Percentiles rank a stretch among this genome's conserved stretches.
These are phyloP conservation scores for Holacanthella duospinosa DNA, from an alignment of 2,888 invertebrate genomes.

Conservation along the genomic window DNA sequence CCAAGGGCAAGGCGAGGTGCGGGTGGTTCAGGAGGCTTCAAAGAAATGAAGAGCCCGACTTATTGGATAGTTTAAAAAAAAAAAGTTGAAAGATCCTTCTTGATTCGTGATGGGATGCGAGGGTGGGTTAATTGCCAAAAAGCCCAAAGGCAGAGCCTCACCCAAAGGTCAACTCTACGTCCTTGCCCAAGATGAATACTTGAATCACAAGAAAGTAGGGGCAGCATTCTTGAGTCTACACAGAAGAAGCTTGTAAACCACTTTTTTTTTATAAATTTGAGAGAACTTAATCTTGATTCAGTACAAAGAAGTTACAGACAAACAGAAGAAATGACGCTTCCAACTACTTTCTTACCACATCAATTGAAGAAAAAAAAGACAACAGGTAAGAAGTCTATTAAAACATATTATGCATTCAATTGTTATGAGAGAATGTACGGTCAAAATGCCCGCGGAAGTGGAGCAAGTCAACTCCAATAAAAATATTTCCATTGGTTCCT, in stretches of 20 bases:
- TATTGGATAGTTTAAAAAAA: neutral
- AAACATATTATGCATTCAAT: no score
- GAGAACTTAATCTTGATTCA: conserved; percentile 4
- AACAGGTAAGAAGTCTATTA: neutral
- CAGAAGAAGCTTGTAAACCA: neutral
- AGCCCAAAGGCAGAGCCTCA: conserved; percentile 37
- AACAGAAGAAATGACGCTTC: neutral
- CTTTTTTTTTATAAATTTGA: neutral
- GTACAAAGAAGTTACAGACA: neutral
- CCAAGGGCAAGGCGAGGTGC: conserved; percentile 38
- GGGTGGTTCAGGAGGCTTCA: conserved; percentile 28
- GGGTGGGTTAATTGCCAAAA: conserved; percentile 36
- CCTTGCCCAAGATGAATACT: conserved; percentile 37
- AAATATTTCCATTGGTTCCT: no score
- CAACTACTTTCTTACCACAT: neutral
- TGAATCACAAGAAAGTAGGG: neutral
- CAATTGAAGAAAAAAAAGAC: neutral
- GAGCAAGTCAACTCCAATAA: neutral
- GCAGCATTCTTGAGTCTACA: conserved; percentile 1
- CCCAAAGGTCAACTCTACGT: conserved; percentile 38
- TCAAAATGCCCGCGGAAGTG: no score
- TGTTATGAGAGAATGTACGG: no score
- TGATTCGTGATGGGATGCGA: neutral
- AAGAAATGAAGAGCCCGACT: neutral
- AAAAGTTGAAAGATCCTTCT: neutral